Conservation (phyloP, 2,113 vertebrate species). For the Xenus cinereus region DNA sequence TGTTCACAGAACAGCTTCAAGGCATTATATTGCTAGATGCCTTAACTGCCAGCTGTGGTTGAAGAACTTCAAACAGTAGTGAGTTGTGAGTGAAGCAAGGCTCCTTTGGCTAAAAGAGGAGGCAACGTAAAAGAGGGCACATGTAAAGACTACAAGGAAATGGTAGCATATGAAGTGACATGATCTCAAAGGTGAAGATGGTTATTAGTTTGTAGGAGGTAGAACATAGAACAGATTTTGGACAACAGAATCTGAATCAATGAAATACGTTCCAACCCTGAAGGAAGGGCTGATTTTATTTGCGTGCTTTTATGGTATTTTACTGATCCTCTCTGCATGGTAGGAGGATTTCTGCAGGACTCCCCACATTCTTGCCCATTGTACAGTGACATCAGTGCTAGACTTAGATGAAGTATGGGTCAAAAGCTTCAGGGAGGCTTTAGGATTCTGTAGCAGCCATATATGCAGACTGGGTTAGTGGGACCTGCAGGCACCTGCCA, state of each 20-base stretch:
- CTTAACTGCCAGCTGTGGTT: neutral
- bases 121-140: neutral
- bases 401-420: neutral
- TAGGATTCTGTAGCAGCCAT: neutral
- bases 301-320: neutral
- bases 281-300: neutral
- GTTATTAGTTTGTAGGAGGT: neutral
- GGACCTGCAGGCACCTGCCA: neutral
- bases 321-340: neutral
- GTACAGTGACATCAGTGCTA: neutral
- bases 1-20: neutral
- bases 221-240: neutral
- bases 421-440: neutral
- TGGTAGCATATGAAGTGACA: neutral
- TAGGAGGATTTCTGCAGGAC: neutral
- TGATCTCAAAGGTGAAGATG: neutral
- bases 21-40: neutral
- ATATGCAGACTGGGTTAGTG: neutral
- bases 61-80: neutral
- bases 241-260: neutral
- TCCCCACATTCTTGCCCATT: neutral
- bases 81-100: neutral
- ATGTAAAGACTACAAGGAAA: neutral
- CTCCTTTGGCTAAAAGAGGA: neutral
- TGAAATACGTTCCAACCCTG: neutral